Base-by-base conservation (phyloP, 2,888 invertebrate species). In the Lamellibrachia satsuma region DNA sequence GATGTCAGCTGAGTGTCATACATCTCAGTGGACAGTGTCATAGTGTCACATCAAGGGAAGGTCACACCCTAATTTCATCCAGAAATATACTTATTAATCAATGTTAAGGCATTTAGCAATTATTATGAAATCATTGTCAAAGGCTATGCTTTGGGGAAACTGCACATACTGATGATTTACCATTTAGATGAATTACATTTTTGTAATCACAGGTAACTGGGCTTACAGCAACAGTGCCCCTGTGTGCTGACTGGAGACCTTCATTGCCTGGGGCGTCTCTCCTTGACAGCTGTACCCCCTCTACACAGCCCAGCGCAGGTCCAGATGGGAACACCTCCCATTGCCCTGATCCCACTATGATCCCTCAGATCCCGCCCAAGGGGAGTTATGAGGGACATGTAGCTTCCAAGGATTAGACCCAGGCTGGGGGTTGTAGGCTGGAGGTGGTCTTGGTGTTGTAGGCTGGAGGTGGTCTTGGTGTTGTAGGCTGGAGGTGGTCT, bases 31-130 rank as follows among this genome's bases (percentile, higher is more conserved):
- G 22, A 75, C 75, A 75, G 22, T 22, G 15, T 75, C 75, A 75
- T 75, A 75, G 22, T 75, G 75, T 75, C 75, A 75, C 22, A 15
- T 75, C 75, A 75, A 75, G 22, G 15, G 15, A 75, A 22, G 75
- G 75, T 75, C 15, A 75, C 75, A 75, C n/a, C 22, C 22, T 75
- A 75, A 75, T 75, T 1, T 75, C n/a, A 75, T 75, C 22, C 75
- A 75, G n/a, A 75, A 75, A 75, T 75, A 75, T 22, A 75, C 22
- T 75, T 75, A 75, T 75, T 75, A 75, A 75, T 75, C 75, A 75
- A 75, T 75, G 22, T 22, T 75, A 39, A 39, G 39, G 39, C 39
- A 22, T 75, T 75, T 75, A 75, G n/a, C n/a, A 75, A n/a, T 4
- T 3, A n/a, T 22, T 39, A 75, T 15, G n/a, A 75, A 75, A 75